Conservation (phyloP, 2,797 vertebrate genomes). For the Hyperoplus lanceolatus region DNA sequence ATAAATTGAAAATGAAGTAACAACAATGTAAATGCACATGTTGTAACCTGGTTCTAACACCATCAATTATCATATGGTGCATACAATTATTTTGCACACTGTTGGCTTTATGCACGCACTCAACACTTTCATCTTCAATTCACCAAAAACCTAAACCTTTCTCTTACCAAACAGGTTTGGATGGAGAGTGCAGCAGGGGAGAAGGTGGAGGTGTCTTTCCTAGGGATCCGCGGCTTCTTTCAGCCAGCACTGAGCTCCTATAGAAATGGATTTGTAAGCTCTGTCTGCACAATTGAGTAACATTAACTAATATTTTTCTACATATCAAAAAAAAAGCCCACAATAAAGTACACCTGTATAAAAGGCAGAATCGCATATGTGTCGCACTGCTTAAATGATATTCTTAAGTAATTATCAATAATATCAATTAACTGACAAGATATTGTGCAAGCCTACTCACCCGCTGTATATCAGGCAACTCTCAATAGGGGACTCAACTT, state of each 20-base stretch:
- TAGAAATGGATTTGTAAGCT: conserved; percentile 9
- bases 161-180: conserved; percentile 88
- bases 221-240: conserved; percentile 78
- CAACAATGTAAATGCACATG: neutral
- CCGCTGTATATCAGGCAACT: conserved; percentile 92
- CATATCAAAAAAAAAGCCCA: too few relatives aligned
- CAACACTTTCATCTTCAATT: conserved; percentile 11
- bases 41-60: neutral
- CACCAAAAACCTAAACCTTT: neutral
- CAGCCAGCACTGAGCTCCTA: conserved; percentile 86
- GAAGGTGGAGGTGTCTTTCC: conserved; percentile 88
- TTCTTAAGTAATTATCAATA: too few relatives aligned
- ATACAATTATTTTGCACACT: neutral
- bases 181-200: conserved; percentile 82
- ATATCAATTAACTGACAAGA: neutral
- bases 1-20: neutral
- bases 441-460: conserved; percentile 81
- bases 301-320: neutral
- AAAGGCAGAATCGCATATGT: too few relatives aligned
- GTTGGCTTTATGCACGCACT: neutral
- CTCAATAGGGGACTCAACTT: conserved; percentile 84
- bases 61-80: neutral
- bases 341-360: too few relatives aligned
- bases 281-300: neutral
- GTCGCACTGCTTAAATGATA: too few relatives aligned